phyloP scores from a whole-genome alignment of 2,797 vertebrate species.

The Anguilla megastoma region DNA sequence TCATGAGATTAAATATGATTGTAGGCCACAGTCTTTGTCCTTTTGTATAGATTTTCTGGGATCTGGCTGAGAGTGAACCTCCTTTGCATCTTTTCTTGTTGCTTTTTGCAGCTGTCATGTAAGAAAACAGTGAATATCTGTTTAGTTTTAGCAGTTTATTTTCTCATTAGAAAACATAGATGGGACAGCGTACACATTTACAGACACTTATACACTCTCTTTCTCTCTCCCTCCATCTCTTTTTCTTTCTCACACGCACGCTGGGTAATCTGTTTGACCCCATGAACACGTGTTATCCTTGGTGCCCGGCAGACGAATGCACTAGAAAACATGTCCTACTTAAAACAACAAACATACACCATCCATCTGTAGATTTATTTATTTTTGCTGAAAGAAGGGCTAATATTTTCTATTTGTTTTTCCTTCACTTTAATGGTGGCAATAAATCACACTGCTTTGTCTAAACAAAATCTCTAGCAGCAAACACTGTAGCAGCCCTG shows the following conservation, averaged over 20 bases:
- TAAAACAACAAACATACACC: conserved; percentile 1
- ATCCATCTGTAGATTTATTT: conserved; percentile 21
- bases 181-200: background rate
- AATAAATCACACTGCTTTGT: conserved; percentile 13
- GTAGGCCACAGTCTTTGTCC: too few species aligned
- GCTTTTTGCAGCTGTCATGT: too few species aligned
- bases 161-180: too few species aligned
- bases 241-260: background rate
- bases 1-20: too few species aligned
- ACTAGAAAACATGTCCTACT: conserved; percentile 7
- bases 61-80: too few species aligned
- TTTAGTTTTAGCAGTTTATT: too few species aligned
- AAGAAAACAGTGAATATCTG: background rate
- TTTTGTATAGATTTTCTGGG: too few species aligned
- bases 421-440: conserved; percentile 14
- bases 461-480: conserved; percentile 14
- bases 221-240: background rate
- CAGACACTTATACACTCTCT: background rate
- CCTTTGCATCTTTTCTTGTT: too few species aligned
- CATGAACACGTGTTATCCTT: conserved; percentile 9
- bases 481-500: background rate
- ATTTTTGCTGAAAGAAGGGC: background rate
- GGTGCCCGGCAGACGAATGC: background rate
- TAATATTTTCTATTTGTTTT: conserved; percentile 24
- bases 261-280: background rate